Conservation (phyloP, 2,113 vertebrate species). For the Alouatta palliata region DNA sequence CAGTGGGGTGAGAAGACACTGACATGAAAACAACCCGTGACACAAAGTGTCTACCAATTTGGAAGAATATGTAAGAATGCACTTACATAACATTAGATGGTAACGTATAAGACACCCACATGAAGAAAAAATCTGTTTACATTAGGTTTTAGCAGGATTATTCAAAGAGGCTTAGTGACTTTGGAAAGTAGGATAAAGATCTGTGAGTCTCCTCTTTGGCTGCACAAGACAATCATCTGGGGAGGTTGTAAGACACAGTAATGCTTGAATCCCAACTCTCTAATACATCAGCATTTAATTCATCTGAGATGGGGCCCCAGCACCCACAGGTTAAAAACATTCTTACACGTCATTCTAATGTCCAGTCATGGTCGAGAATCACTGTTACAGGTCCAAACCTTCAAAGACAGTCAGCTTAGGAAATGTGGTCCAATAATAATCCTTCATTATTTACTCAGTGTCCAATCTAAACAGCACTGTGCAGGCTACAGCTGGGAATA, state of each 20-base stretch:
- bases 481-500: background rate
- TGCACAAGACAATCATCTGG: background rate
- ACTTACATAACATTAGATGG: background rate
- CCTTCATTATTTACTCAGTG: background rate
- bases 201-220: background rate
- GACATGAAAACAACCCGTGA: background rate
- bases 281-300: background rate
- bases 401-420: background rate
- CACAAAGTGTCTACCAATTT: background rate
- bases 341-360: background rate
- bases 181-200: background rate
- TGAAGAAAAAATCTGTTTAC: background rate
- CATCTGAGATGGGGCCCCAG: background rate
- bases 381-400: background rate
- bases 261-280: background rate
- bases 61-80: background rate
- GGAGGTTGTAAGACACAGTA: background rate
- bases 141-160: background rate
- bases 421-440: rapidly evolving
- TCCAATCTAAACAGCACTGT: background rate
- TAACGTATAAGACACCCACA: background rate
- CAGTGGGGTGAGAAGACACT: background rate
- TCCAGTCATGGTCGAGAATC: background rate
- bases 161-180: background rate
- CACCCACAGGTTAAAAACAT: background rate